Conservation (phyloP, 2,113 vertebrate species). For the Dicaeum eximium region DNA sequence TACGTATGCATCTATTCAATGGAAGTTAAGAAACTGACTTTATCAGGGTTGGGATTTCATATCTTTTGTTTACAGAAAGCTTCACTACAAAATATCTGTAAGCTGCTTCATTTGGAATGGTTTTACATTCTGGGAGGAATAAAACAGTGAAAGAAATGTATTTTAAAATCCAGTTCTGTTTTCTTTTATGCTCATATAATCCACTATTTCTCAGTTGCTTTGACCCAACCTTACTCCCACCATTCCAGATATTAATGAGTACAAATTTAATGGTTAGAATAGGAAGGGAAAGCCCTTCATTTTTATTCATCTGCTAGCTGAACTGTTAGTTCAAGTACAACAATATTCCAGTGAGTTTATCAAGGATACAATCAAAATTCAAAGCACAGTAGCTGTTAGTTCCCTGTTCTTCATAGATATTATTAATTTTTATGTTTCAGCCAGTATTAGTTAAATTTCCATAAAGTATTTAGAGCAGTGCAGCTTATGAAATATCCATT, state of each 20-base stretch:
- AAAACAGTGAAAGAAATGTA: not conserved
- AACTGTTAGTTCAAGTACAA: not conserved
- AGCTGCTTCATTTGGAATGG: not conserved
- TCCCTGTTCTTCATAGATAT: not conserved
- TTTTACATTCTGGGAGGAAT: not conserved
- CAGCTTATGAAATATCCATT: not conserved
- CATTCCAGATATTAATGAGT: not conserved
- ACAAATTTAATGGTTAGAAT: not conserved
- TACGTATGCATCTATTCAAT: not conserved
- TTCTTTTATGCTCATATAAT: not conserved
- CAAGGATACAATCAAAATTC: not conserved
- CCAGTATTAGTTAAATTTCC: not conserved
- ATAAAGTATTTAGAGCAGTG: not conserved
- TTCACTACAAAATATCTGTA: not conserved
- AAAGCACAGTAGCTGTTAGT: not conserved
- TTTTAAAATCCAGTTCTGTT: not conserved
- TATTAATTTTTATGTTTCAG: not conserved
- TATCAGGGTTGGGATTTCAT: not conserved
- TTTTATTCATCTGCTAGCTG: not conserved
- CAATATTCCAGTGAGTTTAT: not conserved
- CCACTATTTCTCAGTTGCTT: not conserved
- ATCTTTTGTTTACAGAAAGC: not conserved
- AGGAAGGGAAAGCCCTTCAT: not conserved
- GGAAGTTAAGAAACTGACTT: not conserved
- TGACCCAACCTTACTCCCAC: not conserved